Base-by-base conservation (phyloP, 1,140 invertebrate species). In the Asbolus verrucosus region DNA sequence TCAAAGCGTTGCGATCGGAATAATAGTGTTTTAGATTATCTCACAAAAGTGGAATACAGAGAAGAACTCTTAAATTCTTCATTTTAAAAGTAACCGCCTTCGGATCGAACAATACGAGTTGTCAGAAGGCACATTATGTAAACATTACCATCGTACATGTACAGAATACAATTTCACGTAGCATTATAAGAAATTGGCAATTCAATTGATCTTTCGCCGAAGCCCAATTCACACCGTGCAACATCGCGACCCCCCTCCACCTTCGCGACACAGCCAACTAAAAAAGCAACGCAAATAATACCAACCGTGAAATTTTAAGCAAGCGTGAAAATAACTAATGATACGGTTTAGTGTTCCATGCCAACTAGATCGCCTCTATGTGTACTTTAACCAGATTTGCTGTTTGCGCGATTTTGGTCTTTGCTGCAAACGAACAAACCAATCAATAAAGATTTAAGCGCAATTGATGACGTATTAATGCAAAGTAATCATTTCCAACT, bases 131-230 rank as follows among this genome's bases (percentile, higher is more conserved):
- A 70, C 72, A 76, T 76, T 76, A 76, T 72, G 73, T 76, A 76
- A 74, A 74, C 75, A 76, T 61, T 67, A 76, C 67, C 70, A 68
- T 41, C 65, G 73, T 71, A 76, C 75, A 76, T 72, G 73, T 75
- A 71, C 63, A 69, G 75, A 76, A 76, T 76, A 76, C 73, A 76
- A 73, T 75, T 74, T 75, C 67, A 54, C 67, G 73, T 59, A 69
- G 73, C 73, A 75, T 76, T 76, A 75, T 76, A 76, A 76, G 75
- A 76, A 75, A 76, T 76, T 76, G 75, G 75, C 75, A 76, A 76
- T 76, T 76, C 75, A 76, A 76, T 76, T 76, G 73, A 73, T 69
- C 73, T 70, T 73, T 72, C 67, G 73, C 27, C 63, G 63, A 65
- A 46, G 27, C 27, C 27, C n/a, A 15, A n/a, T 18, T 65, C 39